Evolutionary conservation across 2,888 invertebrate species (phyloP).

Genomic region (Caenorhabditis sp.): DNA sequence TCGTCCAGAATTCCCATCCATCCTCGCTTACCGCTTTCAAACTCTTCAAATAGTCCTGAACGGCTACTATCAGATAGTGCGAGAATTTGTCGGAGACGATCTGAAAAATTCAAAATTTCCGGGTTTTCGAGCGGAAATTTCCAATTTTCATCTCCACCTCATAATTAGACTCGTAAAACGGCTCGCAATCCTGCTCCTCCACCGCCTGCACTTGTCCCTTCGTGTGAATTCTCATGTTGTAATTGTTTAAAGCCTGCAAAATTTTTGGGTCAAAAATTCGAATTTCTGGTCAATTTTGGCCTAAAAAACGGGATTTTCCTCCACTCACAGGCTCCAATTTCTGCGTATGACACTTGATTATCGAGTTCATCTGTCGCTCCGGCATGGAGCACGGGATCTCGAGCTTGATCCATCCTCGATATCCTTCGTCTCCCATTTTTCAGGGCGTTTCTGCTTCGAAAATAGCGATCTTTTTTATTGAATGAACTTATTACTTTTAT

Average conservation of each 20-base stretch:
- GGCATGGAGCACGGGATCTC: constrained; percentile 55
- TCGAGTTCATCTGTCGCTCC: constrained; percentile 36
- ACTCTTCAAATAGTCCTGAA: constrained; percentile 50
- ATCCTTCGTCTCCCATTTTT: constrained; percentile 58
- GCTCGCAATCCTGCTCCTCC: constrained; percentile 66
- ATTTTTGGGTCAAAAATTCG: neutral
- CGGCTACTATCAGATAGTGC: constrained; percentile 38
- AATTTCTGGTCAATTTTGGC: neutral
- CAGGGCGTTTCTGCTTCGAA: neutral
- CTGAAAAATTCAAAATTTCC: constrained; percentile 14
- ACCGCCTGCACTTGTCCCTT: constrained; percentile 49
- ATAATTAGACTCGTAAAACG: constrained; percentile 63
- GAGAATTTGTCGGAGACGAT: constrained; percentile 30
- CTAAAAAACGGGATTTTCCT: neutral
- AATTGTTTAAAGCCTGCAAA: constrained; percentile 53
- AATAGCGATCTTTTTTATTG: no score
- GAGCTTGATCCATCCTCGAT: constrained; percentile 65
- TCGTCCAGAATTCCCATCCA: no score
- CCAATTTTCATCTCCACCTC: constrained; percentile 32
- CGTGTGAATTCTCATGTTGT: constrained; percentile 50
- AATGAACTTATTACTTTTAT: neutral
- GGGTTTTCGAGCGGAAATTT: neutral
- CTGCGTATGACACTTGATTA: constrained; percentile 33
- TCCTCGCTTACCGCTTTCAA: constrained; percentile 6
- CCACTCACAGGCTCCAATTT: constrained; percentile 52